Evolutionary conservation across 1,140 invertebrate genomes (phyloP).

Genomic region (Lepidotrigona ventralis): DNA sequence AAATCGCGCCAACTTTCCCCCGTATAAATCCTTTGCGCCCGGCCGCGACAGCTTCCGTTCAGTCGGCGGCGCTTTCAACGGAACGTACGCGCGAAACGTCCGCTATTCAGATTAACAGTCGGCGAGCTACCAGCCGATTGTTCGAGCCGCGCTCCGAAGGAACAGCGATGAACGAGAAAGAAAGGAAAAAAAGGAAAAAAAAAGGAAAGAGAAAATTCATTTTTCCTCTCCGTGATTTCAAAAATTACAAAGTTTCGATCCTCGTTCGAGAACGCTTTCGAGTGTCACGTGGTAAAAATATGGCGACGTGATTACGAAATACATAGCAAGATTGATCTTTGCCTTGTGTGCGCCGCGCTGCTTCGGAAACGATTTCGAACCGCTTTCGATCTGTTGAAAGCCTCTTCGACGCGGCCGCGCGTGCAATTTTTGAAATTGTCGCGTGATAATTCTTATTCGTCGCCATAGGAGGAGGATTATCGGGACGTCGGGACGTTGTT

Average conservation of each 20-base stretch:
- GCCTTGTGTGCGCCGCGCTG: background rate
- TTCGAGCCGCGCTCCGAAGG: background rate
- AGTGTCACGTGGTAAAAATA: background rate
- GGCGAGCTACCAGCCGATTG: background rate
- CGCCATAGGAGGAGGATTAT: background rate
- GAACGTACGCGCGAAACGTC: background rate
- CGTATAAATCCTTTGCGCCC: conserved; percentile 7
- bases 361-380: background rate
- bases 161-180: too few species aligned
- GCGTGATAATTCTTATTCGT: background rate
- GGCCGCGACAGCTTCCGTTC: conserved; percentile 9
- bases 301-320: background rate
- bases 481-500: conserved; percentile 5
- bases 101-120: background rate
- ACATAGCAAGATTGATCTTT: background rate
- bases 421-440: background rate
- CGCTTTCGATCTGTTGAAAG: conserved; percentile 16
- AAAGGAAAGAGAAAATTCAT: background rate
- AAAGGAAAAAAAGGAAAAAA: too few species aligned
- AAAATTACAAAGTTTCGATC: background rate
- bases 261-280: too few species aligned
- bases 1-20: conserved; percentile 23
- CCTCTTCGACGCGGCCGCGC: background rate
- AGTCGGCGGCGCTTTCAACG: background rate
- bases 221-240: background rate